Conservation (phyloP, 2,113 vertebrate species). For the Protobothrops flavoviridis region DNA sequence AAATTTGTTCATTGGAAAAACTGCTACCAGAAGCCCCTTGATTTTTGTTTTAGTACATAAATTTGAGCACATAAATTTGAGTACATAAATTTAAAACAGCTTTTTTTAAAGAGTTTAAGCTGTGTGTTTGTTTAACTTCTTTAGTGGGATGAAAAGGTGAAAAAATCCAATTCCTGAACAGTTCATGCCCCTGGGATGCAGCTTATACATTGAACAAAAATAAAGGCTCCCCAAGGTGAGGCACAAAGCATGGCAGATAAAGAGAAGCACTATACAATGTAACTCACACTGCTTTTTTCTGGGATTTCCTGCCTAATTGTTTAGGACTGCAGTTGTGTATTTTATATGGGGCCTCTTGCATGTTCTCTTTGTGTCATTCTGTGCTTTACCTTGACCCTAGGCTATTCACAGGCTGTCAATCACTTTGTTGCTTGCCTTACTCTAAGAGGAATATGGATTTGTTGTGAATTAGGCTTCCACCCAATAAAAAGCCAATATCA, state of each 20-base stretch:
- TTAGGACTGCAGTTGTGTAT: not conserved
- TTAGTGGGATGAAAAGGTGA: not conserved
- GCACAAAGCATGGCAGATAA: not conserved
- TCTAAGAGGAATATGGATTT: not conserved
- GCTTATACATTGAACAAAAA: not conserved
- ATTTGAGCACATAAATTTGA: not conserved
- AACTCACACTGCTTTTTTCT: not conserved
- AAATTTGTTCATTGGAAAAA: not conserved
- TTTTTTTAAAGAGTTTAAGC: not conserved
- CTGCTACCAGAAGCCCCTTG: not conserved
- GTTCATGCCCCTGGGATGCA: not conserved
- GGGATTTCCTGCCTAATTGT: not conserved
- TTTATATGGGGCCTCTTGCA: not conserved
- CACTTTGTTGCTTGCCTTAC: not conserved
- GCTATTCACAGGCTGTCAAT: not conserved
- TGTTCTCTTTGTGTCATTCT: not conserved
- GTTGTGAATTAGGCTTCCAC: not conserved
- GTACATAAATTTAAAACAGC: not conserved
- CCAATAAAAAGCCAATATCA: not conserved
- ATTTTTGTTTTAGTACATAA: not conserved
- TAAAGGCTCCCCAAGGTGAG: not conserved
- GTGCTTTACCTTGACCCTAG: not conserved
- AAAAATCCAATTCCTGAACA: not conserved
- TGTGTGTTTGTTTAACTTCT: not conserved
- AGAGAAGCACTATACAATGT: not conserved